Conservation (phyloP, 2,888 invertebrate species). For the Caenorhabditis zanzibari region DNA sequence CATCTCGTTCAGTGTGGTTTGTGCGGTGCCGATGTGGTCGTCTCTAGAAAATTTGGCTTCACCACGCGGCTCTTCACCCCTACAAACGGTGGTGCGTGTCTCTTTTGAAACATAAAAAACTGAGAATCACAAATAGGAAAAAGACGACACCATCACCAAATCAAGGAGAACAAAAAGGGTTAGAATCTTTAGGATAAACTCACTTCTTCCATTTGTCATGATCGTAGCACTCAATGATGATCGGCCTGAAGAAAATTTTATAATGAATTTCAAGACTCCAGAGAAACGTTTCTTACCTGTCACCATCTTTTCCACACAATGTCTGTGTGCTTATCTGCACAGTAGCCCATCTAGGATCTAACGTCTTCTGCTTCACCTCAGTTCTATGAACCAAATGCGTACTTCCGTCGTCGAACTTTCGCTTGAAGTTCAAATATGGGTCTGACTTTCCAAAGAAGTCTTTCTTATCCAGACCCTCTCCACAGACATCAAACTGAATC, state of each 20-base stretch:
- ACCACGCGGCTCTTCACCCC: slow-evolving; percentile 57
- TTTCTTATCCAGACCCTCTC: slow-evolving; percentile 76
- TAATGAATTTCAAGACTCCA: background rate
- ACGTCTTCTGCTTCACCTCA: slow-evolving; percentile 85
- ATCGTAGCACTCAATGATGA: slow-evolving; percentile 85
- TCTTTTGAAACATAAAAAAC: background rate
- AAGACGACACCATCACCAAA: slow-evolving; percentile 22
- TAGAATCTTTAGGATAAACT: slow-evolving; percentile 23
- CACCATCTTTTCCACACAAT: slow-evolving; percentile 85
- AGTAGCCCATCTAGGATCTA: slow-evolving; percentile 86
- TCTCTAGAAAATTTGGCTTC: slow-evolving; percentile 79
- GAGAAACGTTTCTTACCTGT: slow-evolving; percentile 51
- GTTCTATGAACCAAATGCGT: slow-evolving; percentile 83
- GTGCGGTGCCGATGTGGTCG: slow-evolving; percentile 85
- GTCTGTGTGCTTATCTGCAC: slow-evolving; percentile 85
- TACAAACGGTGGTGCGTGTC: slow-evolving; percentile 31
- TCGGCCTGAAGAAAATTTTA: slow-evolving; percentile 66
- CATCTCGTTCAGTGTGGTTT: slow-evolving; percentile 81
- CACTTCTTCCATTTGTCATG: slow-evolving; percentile 85
- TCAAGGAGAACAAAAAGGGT: slow-evolving; percentile 6
- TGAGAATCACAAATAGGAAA: background rate
- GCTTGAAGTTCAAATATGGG: slow-evolving; percentile 80
- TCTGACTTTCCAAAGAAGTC: slow-evolving; percentile 81
- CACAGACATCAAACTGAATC: slow-evolving; percentile 53
- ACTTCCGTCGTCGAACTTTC: slow-evolving; percentile 77